phyloP scores from a whole-genome alignment of 2,888 invertebrate genomes.

The Hydropsyche betteni region DNA sequence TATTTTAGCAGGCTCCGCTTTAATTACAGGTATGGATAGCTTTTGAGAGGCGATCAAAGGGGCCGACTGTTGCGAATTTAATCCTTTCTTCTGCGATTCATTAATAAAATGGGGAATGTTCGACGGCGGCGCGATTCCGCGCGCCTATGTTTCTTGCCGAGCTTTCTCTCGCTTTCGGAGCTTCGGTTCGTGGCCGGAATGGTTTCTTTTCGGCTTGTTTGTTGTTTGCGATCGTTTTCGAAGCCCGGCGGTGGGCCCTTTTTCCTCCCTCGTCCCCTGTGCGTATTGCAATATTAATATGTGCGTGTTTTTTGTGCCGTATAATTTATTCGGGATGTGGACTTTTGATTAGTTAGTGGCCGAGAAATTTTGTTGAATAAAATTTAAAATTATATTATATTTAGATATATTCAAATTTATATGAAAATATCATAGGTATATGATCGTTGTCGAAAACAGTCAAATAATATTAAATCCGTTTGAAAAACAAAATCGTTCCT shows the following conservation, averaged over 20 bases:
- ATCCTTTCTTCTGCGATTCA: constrained; percentile 50
- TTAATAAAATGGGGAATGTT: constrained; percentile 48
- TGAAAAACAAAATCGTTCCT: no score
- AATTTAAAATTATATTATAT: no score
- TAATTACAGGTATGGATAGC: constrained; percentile 51
- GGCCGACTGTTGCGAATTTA: constrained; percentile 41
- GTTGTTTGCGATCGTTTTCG: constrained; percentile 38
- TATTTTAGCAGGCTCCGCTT: constrained; percentile 42
- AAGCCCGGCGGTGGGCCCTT: no score
- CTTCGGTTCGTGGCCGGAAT: background rate
- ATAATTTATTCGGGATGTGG: constrained; percentile 12
- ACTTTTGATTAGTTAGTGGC: background rate
- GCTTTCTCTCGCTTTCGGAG: constrained; percentile 24
- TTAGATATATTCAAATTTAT: no score
- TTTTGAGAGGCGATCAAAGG: constrained; percentile 50
- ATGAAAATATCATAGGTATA: no score
- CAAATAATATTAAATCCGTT: no score
- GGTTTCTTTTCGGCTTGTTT: constrained; percentile 39
- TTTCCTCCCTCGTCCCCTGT: background rate
- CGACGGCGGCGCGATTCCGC: constrained; percentile 9
- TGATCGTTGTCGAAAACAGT: no score
- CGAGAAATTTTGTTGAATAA: background rate
- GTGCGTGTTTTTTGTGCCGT: constrained; percentile 8
- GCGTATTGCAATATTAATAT: constrained; percentile 35
- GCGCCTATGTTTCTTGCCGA: constrained; percentile 22